Conservation (phyloP, 2,888 invertebrate genomes). For the Oegoconia quadripuncta region DNA sequence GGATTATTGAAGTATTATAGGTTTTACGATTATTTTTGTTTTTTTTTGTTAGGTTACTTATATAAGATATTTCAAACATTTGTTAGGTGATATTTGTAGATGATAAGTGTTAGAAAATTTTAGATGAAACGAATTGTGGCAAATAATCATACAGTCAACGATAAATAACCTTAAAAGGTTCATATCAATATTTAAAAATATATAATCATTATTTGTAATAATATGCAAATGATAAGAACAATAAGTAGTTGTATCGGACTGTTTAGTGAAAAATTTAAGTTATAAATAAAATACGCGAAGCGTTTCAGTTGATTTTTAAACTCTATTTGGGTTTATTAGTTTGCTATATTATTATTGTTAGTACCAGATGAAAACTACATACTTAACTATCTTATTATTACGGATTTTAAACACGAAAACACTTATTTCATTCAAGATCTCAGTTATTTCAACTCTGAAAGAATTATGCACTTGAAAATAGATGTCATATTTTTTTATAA, state of each 20-base stretch:
- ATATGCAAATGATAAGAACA: slow-evolving; percentile 64
- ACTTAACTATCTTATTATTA: slow-evolving; percentile 14
- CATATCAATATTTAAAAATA: slow-evolving; percentile 77
- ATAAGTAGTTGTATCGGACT: slow-evolving; percentile 71
- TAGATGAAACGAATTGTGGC: slow-evolving; percentile 51
- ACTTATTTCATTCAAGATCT: no score
- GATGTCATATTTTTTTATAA: no score
- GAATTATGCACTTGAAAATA: no score
- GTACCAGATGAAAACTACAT: no score
- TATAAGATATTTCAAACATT: slow-evolving; percentile 48
- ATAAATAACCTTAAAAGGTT: slow-evolving; percentile 73
- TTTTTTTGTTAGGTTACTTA: slow-evolving; percentile 30
- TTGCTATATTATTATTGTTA: neutral
- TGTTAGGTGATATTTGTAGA: slow-evolving; percentile 53
- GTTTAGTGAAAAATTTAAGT: slow-evolving; percentile 35
- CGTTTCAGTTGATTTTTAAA: slow-evolving; percentile 60
- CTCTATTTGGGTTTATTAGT: no score
- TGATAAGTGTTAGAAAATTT: slow-evolving; percentile 52
- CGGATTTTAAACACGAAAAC: no score
- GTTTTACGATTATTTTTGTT: slow-evolving; percentile 45
- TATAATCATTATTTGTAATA: slow-evolving; percentile 73
- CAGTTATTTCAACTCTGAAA: no score
- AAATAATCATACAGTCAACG: slow-evolving; percentile 55
- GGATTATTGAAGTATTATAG: slow-evolving; percentile 74
- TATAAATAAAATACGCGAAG: slow-evolving; percentile 48